A percentile compares a stretch with the other conserved stretches of the same genome.
phyloP scores from a whole-genome alignment of 2,113 vertebrate species.

The Sciurus niger region DNA sequence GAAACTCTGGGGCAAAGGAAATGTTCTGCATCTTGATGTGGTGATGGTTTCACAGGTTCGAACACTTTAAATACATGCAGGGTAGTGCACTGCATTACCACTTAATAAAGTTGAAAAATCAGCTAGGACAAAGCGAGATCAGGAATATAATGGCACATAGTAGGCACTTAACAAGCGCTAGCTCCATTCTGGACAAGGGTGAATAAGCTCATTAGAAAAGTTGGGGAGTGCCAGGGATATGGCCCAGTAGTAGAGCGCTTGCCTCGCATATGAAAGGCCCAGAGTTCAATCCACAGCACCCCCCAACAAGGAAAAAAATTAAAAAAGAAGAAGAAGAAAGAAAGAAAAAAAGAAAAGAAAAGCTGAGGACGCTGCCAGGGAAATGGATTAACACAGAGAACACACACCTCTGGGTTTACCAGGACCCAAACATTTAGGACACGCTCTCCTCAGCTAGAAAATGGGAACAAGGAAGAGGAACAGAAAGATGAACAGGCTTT shows the following conservation, averaged over 20 bases:
- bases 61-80: not conserved
- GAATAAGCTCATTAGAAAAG: not conserved
- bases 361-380: not conserved
- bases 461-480: not conserved
- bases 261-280: no score
- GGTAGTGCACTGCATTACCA: not conserved
- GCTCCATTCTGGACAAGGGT: not conserved
- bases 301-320: no score
- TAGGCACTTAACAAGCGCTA: not conserved
- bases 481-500: not conserved
- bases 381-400: accelerated
- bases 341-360: no score
- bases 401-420: not conserved
- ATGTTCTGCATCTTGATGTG: not conserved
- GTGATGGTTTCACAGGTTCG: not conserved
- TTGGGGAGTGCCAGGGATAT: no score
- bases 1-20: not conserved
- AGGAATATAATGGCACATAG: not conserved
- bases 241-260: no score
- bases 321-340: no score
- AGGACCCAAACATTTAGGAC: not conserved
- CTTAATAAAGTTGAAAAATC: not conserved
- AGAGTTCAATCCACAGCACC: no score
- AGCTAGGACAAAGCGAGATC: not conserved
- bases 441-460: not conserved